Conservation (phyloP, 2,113 vertebrate genomes). For the Crocuta crocuta region DNA sequence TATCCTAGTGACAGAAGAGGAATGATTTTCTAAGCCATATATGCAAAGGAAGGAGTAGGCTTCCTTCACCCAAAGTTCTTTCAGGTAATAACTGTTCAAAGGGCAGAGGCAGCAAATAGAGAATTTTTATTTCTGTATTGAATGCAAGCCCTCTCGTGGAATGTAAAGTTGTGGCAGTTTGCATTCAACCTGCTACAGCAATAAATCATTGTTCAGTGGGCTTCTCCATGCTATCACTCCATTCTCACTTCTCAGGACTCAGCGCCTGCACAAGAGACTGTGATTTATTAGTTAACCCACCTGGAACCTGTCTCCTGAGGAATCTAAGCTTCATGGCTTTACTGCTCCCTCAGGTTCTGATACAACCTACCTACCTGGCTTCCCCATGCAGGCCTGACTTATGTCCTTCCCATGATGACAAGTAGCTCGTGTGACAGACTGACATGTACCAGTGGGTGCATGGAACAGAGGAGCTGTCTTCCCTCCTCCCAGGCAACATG, state of each 20-base stretch:
- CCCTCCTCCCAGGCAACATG: neutral
- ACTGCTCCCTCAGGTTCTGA: neutral
- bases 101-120: neutral
- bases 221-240: neutral
- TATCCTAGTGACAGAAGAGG: neutral
- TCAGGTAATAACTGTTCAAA: neutral
- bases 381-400: neutral
- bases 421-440: neutral
- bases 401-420: neutral
- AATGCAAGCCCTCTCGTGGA: neutral
- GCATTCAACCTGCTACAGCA: neutral
- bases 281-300: neutral
- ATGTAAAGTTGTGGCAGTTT: neutral
- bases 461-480: neutral
- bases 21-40: neutral
- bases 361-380: fast-evolving
- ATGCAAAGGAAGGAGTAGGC: neutral
- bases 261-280: neutral
- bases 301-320: neutral
- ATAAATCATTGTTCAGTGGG: neutral
- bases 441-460: neutral
- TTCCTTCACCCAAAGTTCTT: neutral
- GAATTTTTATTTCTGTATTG: neutral
- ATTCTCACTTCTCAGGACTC: neutral
- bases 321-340: neutral